Evolutionary conservation across 2,888 invertebrate genomes (phyloP).

Genomic region (Cheilosia pagana): DNA sequence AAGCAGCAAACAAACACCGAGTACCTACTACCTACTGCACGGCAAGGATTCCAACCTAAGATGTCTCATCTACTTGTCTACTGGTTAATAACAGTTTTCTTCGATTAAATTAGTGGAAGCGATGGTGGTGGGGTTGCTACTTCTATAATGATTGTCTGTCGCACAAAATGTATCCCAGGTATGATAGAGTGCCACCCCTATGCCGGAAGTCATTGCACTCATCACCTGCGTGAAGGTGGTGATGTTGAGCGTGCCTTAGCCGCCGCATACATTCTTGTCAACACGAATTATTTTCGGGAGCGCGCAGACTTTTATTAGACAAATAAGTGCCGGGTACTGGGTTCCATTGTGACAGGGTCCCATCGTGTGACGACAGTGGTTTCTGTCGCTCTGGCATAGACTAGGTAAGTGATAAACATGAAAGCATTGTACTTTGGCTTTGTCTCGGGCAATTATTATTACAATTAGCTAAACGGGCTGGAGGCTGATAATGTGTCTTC

Average conservation of each 20-base stretch:
- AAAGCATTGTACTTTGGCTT: slow-evolving; percentile 69
- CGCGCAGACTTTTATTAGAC: slow-evolving; percentile 76
- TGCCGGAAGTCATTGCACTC: slow-evolving; percentile 71
- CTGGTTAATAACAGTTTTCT: slow-evolving; percentile 75
- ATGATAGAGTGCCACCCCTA: slow-evolving; percentile 45
- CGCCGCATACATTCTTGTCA: slow-evolving; percentile 76
- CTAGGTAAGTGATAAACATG: slow-evolving; percentile 56
- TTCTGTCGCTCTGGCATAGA: slow-evolving; percentile 17
- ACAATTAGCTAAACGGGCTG: slow-evolving; percentile 73
- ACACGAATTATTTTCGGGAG: slow-evolving; percentile 76
- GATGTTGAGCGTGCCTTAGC: slow-evolving; percentile 36
- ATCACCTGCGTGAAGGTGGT: slow-evolving; percentile 54
- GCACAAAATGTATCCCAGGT: slow-evolving; percentile 19
- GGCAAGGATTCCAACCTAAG: slow-evolving; percentile 36
- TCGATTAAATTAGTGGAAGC: slow-evolving; percentile 74
- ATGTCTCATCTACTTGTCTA: slow-evolving; percentile 71
- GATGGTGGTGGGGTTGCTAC: slow-evolving; percentile 21
- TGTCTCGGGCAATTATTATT: slow-evolving; percentile 75
- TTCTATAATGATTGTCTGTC: slow-evolving; percentile 63
- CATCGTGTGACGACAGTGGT: slow-evolving; percentile 58
- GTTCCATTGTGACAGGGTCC: slow-evolving; percentile 74
- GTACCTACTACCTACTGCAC: neutral
- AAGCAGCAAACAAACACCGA: slow-evolving; percentile 61
- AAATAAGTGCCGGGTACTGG: slow-evolving; percentile 75
- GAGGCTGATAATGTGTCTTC: slow-evolving; percentile 73